Conservation (phyloP, 2,113 vertebrate species). For the Gila orcuttii region DNA sequence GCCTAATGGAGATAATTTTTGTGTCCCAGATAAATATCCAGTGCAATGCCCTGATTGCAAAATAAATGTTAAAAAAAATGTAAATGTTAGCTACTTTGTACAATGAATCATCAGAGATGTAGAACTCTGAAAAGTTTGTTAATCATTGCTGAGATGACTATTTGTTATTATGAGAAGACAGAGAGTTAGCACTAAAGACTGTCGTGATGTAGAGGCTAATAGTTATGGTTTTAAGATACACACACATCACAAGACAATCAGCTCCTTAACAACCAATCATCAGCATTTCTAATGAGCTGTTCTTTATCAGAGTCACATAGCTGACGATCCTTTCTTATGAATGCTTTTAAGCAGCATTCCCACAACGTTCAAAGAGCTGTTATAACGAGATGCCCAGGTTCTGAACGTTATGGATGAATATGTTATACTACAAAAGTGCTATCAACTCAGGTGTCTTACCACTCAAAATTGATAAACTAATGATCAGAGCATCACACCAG, state of each 20-base stretch:
- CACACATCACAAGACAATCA: slow-evolving; percentile 20
- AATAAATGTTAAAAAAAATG: too few relatives aligned
- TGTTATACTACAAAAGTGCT: not conserved
- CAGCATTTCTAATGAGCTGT: slow-evolving; percentile 30
- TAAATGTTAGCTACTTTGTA: too few relatives aligned
- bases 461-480: not conserved
- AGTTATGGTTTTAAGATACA: slow-evolving; percentile 28
- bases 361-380: not conserved
- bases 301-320: slow-evolving; percentile 31
- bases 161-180: slow-evolving; percentile 23
- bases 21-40: not conserved
- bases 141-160: slow-evolving; percentile 36
- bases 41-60: not conserved
- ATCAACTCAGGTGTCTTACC: slow-evolving; percentile 2
- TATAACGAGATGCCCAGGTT: not conserved
- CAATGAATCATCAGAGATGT: slow-evolving; percentile 9
- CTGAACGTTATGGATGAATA: not conserved
- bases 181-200: not conserved
- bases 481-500: not conserved
- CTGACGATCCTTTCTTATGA: not conserved
- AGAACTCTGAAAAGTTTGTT: slow-evolving; percentile 23
- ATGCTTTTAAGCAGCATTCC: slow-evolving; percentile 9
- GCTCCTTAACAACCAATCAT: slow-evolving; percentile 2
- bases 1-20: not conserved
- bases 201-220: not conserved